Conservation (phyloP, 2,113 vertebrate genomes). For the Nannospalax galili region DNA sequence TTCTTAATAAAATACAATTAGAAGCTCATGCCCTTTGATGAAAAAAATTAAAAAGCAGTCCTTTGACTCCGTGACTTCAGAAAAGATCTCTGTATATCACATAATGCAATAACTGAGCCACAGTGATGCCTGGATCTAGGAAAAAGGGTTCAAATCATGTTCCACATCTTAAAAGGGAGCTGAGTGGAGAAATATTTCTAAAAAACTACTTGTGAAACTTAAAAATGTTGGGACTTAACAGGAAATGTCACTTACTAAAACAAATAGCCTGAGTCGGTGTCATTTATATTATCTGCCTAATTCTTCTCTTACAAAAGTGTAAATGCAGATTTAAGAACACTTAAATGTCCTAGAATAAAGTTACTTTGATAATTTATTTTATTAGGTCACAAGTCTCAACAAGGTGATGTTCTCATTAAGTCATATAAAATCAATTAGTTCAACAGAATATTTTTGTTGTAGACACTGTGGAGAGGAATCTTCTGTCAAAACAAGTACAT, state of each 20-base stretch:
- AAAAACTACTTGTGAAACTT: background rate
- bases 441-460: background rate
- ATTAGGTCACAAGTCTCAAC: background rate
- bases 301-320: background rate
- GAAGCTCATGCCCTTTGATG: background rate
- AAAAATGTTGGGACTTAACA: background rate
- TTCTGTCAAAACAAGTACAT: background rate
- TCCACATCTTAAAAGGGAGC: background rate
- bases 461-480: background rate
- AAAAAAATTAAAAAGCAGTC: background rate
- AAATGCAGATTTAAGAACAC: background rate
- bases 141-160: background rate
- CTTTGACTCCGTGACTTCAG: background rate
- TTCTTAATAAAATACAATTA: background rate
- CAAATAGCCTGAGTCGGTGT: background rate
- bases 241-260: background rate
- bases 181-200: background rate
- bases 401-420: slow-evolving; percentile 45
- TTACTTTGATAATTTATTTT: background rate
- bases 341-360: background rate
- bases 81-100: background rate
- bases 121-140: background rate
- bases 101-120: background rate
- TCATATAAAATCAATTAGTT: slow-evolving; percentile 23
- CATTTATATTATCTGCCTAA: background rate